These are phyloP conservation scores for Perithous albicinctus DNA, from an alignment of 2,888 invertebrate species.

Conservation along the genomic window DNA sequence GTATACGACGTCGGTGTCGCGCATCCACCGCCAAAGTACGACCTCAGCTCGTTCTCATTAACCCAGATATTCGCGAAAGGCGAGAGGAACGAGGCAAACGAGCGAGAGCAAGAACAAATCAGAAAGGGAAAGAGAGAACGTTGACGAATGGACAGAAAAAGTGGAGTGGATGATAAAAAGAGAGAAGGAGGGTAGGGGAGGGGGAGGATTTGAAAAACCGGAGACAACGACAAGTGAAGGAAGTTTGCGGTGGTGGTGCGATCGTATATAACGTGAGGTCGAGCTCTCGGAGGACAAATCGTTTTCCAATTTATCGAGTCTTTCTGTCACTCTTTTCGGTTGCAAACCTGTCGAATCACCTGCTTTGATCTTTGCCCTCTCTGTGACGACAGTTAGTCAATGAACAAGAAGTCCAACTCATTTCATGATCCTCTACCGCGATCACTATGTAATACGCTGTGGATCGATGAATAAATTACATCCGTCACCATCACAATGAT, in stretches of 20 bases:
- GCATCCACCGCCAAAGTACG: slow-evolving; percentile 62
- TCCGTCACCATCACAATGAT: not conserved
- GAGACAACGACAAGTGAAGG: slow-evolving; percentile 2
- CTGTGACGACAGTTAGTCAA: slow-evolving; percentile 40
- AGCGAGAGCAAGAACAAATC: slow-evolving; percentile 39
- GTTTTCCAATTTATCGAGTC: slow-evolving; percentile 41
- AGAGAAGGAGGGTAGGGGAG: no score
- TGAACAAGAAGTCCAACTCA: slow-evolving; percentile 20
- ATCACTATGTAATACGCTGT: not conserved
- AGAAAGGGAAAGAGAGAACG: slow-evolving; percentile 33
- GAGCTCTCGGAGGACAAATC: slow-evolving; percentile 36
- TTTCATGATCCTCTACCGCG: slow-evolving; percentile 7
- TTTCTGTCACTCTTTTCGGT: slow-evolving; percentile 21
- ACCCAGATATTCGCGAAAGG: slow-evolving; percentile 77
- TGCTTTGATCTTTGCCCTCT: slow-evolving; percentile 19
- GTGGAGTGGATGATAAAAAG: slow-evolving; percentile 19
- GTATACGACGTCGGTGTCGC: slow-evolving; percentile 45
- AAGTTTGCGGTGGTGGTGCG: slow-evolving; percentile 16
- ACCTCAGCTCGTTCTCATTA: slow-evolving; percentile 78
- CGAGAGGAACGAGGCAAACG: slow-evolving; percentile 49
- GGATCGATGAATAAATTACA: slow-evolving; percentile 20
- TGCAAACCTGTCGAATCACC: not conserved
- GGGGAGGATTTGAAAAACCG: no score
- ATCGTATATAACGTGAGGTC: slow-evolving; percentile 36
- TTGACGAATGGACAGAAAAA: slow-evolving; percentile 34